Evolutionary conservation across 1,140 invertebrate genomes (phyloP).

Genomic region (Lasaia peninsularis): DNA sequence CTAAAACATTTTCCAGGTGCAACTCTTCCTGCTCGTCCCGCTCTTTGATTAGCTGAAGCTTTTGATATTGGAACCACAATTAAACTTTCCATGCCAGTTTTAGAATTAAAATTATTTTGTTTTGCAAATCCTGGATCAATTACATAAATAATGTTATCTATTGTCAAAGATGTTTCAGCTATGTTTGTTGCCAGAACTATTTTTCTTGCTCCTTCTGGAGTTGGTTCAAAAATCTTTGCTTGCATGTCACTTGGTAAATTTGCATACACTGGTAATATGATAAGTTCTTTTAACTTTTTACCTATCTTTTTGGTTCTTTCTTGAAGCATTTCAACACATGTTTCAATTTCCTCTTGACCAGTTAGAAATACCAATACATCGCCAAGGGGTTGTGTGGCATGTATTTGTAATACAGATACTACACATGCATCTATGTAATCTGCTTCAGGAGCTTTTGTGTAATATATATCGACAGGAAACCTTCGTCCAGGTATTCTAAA

Average conservation of each 20-base stretch:
- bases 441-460: conserved; percentile 98
- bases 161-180: conserved; percentile 99
- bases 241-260: conserved; percentile 99
- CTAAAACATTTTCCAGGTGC: conserved; percentile 98
- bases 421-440: conserved; percentile 99
- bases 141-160: conserved; percentile 99
- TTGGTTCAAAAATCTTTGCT: conserved; percentile 98
- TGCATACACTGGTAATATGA: conserved; percentile 98
- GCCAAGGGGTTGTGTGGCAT: conserved; percentile 95
- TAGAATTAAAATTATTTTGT: conserved; percentile 99
- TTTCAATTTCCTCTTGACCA: conserved; percentile 97
- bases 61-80: conserved; percentile 99
- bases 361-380: conserved; percentile 98
- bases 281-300: conserved; percentile 93
- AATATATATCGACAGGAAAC: conserved; percentile 97
- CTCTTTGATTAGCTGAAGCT: conserved; percentile 96
- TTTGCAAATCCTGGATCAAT: conserved; percentile 99
- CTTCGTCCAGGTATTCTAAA: conserved; percentile 95
- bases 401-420: conserved; percentile 97
- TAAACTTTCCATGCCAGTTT: conserved; percentile 98
- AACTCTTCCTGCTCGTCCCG: conserved; percentile 93
- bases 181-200: conserved; percentile 99
- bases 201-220: conserved; percentile 96
- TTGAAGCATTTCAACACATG: conserved; percentile 94
- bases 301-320: conserved; percentile 94